Percentiles rank a stretch among this genome's conserved stretches.
phyloP scores from a whole-genome alignment of 2,113 vertebrate species.

The Spea multiplicata region DNA sequence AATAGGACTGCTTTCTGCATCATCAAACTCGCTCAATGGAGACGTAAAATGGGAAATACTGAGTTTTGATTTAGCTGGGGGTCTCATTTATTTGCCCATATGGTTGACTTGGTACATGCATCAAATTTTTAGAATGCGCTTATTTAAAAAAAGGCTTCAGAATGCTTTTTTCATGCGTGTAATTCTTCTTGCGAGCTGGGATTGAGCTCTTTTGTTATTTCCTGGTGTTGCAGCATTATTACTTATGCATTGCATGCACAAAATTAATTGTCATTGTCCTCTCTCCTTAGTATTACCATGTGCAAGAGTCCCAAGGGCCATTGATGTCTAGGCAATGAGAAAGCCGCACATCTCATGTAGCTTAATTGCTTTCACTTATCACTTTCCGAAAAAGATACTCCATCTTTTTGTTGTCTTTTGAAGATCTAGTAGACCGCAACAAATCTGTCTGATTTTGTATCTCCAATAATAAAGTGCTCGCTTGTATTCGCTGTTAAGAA shows the following conservation, averaged over 20 bases:
- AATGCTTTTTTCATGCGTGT: background rate
- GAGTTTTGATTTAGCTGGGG: background rate
- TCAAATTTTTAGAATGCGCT: background rate
- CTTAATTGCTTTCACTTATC: constrained; percentile 22
- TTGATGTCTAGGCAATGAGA: constrained; percentile 12
- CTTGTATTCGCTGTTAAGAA: too few relatives aligned
- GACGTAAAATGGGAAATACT: background rate
- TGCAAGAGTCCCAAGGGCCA: background rate
- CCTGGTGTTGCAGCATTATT: constrained; percentile 12
- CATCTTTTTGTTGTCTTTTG: background rate
- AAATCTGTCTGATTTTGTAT: background rate
- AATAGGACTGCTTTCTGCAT: background rate
- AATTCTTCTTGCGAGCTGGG: background rate
- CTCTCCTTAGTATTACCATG: background rate
- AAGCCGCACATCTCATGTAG: background rate
- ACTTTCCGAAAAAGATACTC: background rate
- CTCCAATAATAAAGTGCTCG: background rate
- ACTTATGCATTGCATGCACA: background rate
- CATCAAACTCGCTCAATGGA: background rate
- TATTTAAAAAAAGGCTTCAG: background rate
- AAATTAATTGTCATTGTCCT: constrained; percentile 28
- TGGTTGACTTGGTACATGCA: background rate
- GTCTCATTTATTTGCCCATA: constrained; percentile 1
- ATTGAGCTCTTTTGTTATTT: constrained; percentile 7
- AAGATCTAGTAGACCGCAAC: background rate